phyloP scores from a whole-genome alignment of 2,888 invertebrate genomes.

The Pristionchus mayeri region DNA sequence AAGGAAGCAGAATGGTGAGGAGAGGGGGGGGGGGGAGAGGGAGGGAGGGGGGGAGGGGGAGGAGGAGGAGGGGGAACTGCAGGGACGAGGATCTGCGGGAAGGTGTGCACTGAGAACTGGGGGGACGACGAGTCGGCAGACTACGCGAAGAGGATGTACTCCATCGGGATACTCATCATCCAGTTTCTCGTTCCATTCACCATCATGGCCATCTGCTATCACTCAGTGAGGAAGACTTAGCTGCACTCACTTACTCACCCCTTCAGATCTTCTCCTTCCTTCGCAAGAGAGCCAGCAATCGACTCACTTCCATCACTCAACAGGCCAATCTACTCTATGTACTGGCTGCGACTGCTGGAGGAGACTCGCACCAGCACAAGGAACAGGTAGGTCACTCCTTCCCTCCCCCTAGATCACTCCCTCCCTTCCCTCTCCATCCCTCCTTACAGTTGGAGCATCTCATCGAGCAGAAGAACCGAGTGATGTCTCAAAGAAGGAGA shows the following conservation, averaged over 20 bases:
- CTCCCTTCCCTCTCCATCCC: not conserved
- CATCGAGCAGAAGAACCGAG: conserved; percentile 60
- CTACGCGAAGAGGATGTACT: conserved; percentile 85
- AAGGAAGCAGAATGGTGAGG: conserved; percentile 3
- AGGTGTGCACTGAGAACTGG: conserved; percentile 82
- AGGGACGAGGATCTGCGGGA: conserved; percentile 61
- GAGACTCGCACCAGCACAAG: conserved; percentile 61
- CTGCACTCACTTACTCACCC: no score
- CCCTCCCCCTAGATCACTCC: not conserved
- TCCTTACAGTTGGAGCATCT: conserved; percentile 60
- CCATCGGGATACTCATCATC: conserved; percentile 88
- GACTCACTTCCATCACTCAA: conserved; percentile 62
- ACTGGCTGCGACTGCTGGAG: conserved; percentile 62
- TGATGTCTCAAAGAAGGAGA: conserved; percentile 56
- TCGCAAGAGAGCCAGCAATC: conserved; percentile 55
- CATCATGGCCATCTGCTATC: conserved; percentile 93
- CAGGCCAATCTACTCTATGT: conserved; percentile 63
- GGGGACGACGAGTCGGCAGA: conserved; percentile 87
- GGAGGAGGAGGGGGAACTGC: not conserved
- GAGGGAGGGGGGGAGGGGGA: not conserved
- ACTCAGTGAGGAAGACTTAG: conserved; percentile 84
- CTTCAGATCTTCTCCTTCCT: conserved; percentile 61
- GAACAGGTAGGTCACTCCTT: conserved; percentile 55
- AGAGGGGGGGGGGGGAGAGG: not conserved
- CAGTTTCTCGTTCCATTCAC: conserved; percentile 94